Evolutionary conservation across 2,797 vertebrate species (phyloP), one percentile per base, ranked within the genome.

Genomic region (Aplochiton taeniatus): DNA sequence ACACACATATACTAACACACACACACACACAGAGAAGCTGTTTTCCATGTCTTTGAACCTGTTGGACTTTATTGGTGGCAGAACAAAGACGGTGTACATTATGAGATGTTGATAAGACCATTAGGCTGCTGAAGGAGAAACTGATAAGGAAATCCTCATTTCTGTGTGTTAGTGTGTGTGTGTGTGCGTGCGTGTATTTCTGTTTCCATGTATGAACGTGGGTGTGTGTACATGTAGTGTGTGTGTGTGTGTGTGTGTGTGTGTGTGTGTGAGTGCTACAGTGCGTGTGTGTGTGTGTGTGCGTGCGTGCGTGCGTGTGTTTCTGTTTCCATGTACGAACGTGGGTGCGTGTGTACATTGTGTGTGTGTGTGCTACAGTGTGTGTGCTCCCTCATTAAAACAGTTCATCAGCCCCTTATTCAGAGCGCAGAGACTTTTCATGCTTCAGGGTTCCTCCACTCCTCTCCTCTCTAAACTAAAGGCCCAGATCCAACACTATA

Each of bases 21-120:
- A 14, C 46, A 48, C 46, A 57, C 55, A 59, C 54, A 14, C 55
- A 50, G 45, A 65, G 45, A 6, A 12, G 61, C 65, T 75, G 80
- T 78, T 90, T 85, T 74, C 72, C 67, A 74, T 82, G 74, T 70
- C 84, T 89, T 89, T 88, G 85, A 89, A 87, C 80, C 68, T 58
- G 74, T 86, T 86, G 80, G 78, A 84, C 86, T 82, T 64, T 68
- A 80, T 86, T 80, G 85, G 59, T 62, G 50, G 20, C 61, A 87
- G 82, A 87, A 87, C 84, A 87, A 88, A 89, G 85, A 78, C 72
- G 60, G 70, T 62, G 70, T 79, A 75, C 75, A 73, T 80, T 68
- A 70, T 80, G 79, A 78, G 82, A 78, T 79, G 81, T 79, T 85
- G 85, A 88, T 88, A 81, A 86, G 82, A 79, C 82, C 80, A 78